Conservation (phyloP, 2,888 invertebrate genomes). For the Xestia xanthographa region DNA sequence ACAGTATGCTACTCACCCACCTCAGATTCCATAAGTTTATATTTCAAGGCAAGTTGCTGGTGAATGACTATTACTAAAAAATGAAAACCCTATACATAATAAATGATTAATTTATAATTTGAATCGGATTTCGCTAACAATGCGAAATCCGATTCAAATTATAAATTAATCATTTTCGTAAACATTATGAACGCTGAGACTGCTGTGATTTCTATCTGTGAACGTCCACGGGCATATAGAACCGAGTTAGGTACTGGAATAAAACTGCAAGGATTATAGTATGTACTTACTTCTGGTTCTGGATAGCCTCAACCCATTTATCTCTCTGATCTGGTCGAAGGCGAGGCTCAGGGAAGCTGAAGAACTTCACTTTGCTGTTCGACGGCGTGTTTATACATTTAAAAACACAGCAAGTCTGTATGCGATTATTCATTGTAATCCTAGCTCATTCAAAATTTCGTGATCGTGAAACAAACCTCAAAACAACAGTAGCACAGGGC, state of each 20-base stretch:
- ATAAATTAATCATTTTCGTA: no score
- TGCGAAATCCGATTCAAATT: no score
- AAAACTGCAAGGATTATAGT: neutral
- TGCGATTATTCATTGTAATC: neutral
- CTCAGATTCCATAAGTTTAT: no score
- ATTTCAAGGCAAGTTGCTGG: no score
- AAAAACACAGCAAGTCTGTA: constrained; percentile 26
- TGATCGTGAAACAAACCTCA: neutral
- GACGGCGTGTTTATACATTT: constrained; percentile 21
- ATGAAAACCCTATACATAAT: no score
- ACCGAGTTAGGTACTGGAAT: neutral
- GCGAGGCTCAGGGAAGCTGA: constrained; percentile 1
- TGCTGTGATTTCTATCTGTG: neutral
- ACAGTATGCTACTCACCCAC: no score
- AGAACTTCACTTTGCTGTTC: constrained; percentile 27
- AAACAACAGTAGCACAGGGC: neutral
- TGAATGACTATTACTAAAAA: no score
- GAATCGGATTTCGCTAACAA: no score
- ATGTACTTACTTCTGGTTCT: constrained; percentile 31
- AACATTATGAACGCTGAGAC: neutral
- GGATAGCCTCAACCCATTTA: constrained; percentile 27
- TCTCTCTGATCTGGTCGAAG: neutral
- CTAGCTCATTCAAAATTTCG: neutral
- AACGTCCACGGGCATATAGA: neutral
- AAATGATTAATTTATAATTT: no score